Evolutionary conservation across 2,888 invertebrate species (phyloP).

Genomic region (Synanthedon andrenaeformis): DNA sequence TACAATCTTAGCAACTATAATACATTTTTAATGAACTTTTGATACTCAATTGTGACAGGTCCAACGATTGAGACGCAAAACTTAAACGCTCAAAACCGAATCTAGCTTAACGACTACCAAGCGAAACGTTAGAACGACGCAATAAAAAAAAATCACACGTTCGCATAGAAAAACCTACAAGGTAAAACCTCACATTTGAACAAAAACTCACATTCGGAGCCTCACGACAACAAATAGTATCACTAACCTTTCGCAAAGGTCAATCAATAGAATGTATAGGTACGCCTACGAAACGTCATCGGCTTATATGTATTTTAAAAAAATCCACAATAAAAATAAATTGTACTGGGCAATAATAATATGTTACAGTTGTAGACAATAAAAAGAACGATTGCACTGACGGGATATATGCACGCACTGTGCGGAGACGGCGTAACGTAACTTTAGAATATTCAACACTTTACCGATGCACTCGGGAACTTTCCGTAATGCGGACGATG

Average conservation of each 20-base stretch:
- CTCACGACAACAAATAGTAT: slow-evolving; percentile 60
- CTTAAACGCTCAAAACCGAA: slow-evolving; percentile 49
- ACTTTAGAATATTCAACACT: slow-evolving; percentile 62
- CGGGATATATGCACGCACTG: slow-evolving; percentile 26
- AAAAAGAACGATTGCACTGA: slow-evolving; percentile 45
- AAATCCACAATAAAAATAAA: slow-evolving; percentile 35
- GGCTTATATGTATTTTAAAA: slow-evolving; percentile 43
- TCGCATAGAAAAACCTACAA: slow-evolving; percentile 33
- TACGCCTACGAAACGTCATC: slow-evolving; percentile 58
- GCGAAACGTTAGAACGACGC: slow-evolving; percentile 43
- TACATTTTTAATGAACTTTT: slow-evolving; percentile 6
- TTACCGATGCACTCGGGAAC: slow-evolving; percentile 44
- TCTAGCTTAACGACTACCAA: slow-evolving; percentile 64
- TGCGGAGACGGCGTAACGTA: slow-evolving; percentile 34
- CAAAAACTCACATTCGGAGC: slow-evolving; percentile 40
- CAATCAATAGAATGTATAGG: slow-evolving; percentile 69
- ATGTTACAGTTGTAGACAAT: slow-evolving; percentile 31
- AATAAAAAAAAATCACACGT: slow-evolving; percentile 63
- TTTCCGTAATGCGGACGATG: slow-evolving; percentile 40
- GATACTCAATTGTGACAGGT: slow-evolving; percentile 43
- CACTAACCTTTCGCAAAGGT: slow-evolving; percentile 70
- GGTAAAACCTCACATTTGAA: slow-evolving; percentile 45
- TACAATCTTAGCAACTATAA: background rate
- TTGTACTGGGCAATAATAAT: slow-evolving; percentile 52
- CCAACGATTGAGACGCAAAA: slow-evolving; percentile 32